Conservation (phyloP, 2,888 invertebrate species). For the Dicyrtomina minuta region DNA sequence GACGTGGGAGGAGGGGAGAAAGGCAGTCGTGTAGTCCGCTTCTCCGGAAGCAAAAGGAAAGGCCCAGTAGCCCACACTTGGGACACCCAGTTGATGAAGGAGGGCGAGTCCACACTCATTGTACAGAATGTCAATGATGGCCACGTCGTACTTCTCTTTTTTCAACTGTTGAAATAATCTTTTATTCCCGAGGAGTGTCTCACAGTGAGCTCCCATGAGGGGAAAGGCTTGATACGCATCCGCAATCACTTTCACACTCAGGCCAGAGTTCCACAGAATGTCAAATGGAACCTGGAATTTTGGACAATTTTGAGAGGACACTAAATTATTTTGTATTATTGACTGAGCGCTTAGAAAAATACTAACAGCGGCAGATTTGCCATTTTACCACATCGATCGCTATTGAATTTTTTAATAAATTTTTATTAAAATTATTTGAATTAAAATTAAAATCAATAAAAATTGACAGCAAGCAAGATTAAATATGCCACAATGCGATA, state of each 20-base stretch:
- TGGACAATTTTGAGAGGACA: too few relatives aligned
- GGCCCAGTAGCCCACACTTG: constrained; percentile 56
- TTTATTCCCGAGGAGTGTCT: constrained; percentile 52
- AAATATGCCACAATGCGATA: too few relatives aligned
- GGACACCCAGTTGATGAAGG: constrained; percentile 54
- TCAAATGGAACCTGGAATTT: constrained; percentile 50
- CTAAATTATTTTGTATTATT: too few relatives aligned
- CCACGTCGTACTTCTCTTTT: constrained; percentile 53
- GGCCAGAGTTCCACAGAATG: constrained; percentile 53
- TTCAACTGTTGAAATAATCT: constrained; percentile 44
- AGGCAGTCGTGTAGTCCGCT: constrained; percentile 55
- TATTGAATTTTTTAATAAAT: too few relatives aligned
- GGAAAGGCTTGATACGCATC: constrained; percentile 53
- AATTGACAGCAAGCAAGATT: too few relatives aligned
- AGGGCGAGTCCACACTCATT: constrained; percentile 55
- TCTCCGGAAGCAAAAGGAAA: constrained; percentile 55
- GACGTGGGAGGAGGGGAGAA: constrained; percentile 54
- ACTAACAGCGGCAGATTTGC: too few relatives aligned
- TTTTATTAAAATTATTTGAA: too few relatives aligned
- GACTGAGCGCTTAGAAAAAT: too few relatives aligned
- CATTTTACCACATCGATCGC: too few relatives aligned
- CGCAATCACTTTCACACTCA: constrained; percentile 50
- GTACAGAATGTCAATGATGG: constrained; percentile 55
- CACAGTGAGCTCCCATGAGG: constrained; percentile 54
- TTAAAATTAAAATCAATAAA: too few relatives aligned